Conservation (phyloP, 2,113 vertebrate species). For the Aleadryas rufinucha region DNA sequence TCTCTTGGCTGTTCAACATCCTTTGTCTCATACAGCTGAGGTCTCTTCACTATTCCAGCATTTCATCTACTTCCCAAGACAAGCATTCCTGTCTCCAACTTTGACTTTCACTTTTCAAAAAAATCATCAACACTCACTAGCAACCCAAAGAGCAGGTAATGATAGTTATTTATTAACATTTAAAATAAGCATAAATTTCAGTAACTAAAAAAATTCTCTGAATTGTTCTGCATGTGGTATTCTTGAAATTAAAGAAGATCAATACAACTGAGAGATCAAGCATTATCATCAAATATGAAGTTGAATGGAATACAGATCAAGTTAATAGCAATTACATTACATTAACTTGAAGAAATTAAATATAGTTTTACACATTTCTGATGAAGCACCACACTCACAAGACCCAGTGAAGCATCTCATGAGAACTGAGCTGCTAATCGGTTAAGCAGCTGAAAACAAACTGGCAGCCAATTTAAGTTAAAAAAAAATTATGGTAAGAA, state of each 20-base stretch:
- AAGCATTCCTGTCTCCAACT: neutral
- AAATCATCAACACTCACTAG: neutral
- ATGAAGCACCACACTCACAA: constrained; percentile 41
- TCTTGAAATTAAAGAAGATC: neutral
- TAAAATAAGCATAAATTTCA: constrained; percentile 30
- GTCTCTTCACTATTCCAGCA: neutral
- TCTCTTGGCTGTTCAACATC: neutral
- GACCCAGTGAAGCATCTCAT: constrained; percentile 29
- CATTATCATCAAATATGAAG: neutral
- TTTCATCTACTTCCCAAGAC: neutral
- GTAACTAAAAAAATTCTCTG: constrained; percentile 13
- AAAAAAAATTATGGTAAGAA: neutral
- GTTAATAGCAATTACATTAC: constrained; percentile 33
- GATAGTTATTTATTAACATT: constrained; percentile 57
- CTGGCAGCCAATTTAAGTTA: neutral
- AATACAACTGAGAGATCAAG: constrained; percentile 9
- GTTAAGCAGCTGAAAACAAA: neutral
- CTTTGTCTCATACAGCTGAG: neutral
- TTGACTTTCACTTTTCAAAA: neutral
- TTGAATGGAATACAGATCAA: constrained; percentile 30
- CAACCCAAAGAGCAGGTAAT: neutral
- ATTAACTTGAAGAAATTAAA: constrained; percentile 48
- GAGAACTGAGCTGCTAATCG: constrained; percentile 11
- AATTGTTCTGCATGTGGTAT: neutral
- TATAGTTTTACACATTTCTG: neutral